These are phyloP conservation scores for Boloria selene DNA, from an alignment of 2,888 invertebrate genomes.

Conservation along the genomic window DNA sequence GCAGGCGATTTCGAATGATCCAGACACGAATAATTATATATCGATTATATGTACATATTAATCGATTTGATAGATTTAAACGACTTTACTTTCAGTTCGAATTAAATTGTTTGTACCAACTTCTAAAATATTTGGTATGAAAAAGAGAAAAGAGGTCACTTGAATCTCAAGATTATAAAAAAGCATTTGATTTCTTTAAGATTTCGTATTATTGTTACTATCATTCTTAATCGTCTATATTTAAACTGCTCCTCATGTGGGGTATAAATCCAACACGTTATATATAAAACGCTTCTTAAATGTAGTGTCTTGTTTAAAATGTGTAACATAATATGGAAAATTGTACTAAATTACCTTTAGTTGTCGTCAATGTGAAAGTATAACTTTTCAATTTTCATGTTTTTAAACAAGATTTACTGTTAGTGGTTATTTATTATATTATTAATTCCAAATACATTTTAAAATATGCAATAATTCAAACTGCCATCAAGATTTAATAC, in stretches of 20 bases:
- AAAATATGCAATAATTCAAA: no score
- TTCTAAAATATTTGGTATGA: conserved; percentile 1
- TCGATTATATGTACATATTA: neutral
- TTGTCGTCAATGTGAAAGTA: conserved; percentile 1
- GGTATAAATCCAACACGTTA: conserved; percentile 9
- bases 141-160: neutral
- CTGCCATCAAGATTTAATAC: no score
- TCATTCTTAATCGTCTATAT: conserved; percentile 20
- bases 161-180: conserved; percentile 1
- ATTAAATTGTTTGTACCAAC: neutral
- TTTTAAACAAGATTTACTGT: conserved; percentile 6
- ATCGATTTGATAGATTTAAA: neutral
- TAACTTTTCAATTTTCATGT: conserved; percentile 20
- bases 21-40: neutral
- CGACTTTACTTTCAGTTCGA: no score
- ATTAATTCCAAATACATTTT: no score
- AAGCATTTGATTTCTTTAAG: neutral
- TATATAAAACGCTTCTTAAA: conserved; percentile 19
- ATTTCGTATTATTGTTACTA: conserved; percentile 2
- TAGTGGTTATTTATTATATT: neutral
- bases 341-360: conserved; percentile 13
- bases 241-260: neutral
- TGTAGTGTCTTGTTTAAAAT: conserved; percentile 16
- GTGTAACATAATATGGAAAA: conserved; percentile 16
- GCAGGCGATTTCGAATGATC: conserved; percentile 14